phyloP scores from a whole-genome alignment of 2,888 invertebrate genomes.

The Nomada goodeniana region DNA sequence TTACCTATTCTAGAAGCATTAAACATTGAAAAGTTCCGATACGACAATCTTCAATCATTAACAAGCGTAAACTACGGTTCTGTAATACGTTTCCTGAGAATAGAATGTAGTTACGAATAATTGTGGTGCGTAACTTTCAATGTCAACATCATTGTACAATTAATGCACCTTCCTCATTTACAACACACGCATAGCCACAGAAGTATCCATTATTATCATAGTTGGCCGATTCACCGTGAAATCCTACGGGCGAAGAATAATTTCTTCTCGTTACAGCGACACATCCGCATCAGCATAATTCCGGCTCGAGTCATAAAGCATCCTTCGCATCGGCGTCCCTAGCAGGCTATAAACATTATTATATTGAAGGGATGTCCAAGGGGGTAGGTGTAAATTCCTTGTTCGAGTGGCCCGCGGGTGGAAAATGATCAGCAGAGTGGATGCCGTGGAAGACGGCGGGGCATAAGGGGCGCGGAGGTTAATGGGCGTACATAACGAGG shows the following conservation, averaged over 20 bases:
- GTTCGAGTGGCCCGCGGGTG: constrained; percentile 57
- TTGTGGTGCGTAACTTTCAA: too few relatives aligned
- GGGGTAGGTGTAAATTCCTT: constrained; percentile 69
- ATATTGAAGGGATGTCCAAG: constrained; percentile 52
- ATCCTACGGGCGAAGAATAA: not conserved
- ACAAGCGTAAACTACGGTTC: too few relatives aligned
- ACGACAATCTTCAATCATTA: too few relatives aligned
- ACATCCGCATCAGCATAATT: not conserved
- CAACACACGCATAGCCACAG: too few relatives aligned
- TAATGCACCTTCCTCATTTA: too few relatives aligned
- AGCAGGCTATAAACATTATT: constrained; percentile 73
- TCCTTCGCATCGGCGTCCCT: constrained; percentile 2
- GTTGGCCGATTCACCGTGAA: not conserved
- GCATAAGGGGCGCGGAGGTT: constrained; percentile 71
- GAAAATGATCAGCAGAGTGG: constrained; percentile 59
- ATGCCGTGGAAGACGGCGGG: constrained; percentile 51
- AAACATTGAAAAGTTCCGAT: too few relatives aligned
- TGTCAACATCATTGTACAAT: too few relatives aligned
- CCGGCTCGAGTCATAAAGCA: constrained; percentile 9
- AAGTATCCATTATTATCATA: not conserved
- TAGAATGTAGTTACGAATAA: too few relatives aligned
- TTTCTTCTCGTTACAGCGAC: not conserved
- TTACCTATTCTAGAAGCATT: too few relatives aligned
- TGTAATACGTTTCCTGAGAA: too few relatives aligned
- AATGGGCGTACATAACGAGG: constrained; percentile 82